Evolutionary conservation across 2,797 vertebrate species (phyloP), one percentile per base, ranked within the genome.

Genomic region (Aldrovandia affinis): DNA sequence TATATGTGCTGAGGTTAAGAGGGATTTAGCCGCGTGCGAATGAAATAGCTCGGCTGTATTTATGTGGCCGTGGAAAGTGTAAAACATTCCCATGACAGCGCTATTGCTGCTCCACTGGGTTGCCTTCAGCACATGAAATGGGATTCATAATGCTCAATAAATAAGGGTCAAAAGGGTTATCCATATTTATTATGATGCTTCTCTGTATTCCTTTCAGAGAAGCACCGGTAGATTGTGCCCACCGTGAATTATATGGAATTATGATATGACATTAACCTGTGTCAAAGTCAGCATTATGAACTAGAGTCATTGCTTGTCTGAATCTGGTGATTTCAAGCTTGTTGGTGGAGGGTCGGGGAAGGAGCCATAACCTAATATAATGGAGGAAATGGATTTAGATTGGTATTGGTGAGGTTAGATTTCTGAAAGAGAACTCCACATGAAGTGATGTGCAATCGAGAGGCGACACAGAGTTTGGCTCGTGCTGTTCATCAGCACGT

Each of bases 301-400:
- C 88, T 85, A 81, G 55, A 85, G 81, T 90, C 85, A 84, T 85
- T 77, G 84, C 79, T 65, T 75, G 54, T 83, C 84, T 83, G 80
- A 86, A 83, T 87, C 80, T 85, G 84, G 82, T 83, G 65, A 84
- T 84, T 84, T 87, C 84, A 84, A 85, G 87, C 77, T 87, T 78
- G 63, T 73, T 79, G 82, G 57, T 82, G 77, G 52, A 28, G 85
- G 73, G 77, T 83, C 63, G 22, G 65, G 68, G 80, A 75, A 83
- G 50, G 70, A 81, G 83, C 83, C 5, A 63, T 86, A 88, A 91
- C 86, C 85, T 84, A 87, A 93, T 91, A 73, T 88, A 92, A 85
- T 81, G 2, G 70, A 36, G 83, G 89, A 87, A 92, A 86, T 91
- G 88, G 89, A 92, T 93, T 93, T 86, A 83, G 83, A 90, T 89